Evolutionary conservation across 2,113 vertebrate genomes (phyloP), one percentile per base, ranked within the genome.

Genomic region (Varanus komodoensis): DNA sequence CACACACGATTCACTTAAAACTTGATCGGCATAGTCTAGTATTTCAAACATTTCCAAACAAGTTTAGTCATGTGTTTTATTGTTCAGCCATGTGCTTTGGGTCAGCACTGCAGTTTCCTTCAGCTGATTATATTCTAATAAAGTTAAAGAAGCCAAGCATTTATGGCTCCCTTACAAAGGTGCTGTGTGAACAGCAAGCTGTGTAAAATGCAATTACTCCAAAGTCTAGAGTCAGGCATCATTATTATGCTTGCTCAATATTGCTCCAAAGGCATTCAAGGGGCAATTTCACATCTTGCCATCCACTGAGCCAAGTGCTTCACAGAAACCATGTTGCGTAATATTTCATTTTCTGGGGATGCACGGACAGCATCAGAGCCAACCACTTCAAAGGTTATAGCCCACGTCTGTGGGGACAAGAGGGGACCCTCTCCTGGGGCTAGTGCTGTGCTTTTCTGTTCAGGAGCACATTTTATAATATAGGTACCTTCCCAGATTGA

Each of bases 111-210:
- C 27, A 85, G 50, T 61, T 93, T 87, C 80, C 92, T 61, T 19
- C 9, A 82, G 32, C 77, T 88, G 68, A 89, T 94, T 94, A 95
- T 92, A 92, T 54, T 91, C 67, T 95, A 97, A 96, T 97, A 94
- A 96, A 94, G 92, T 44, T 82, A 95, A 83, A 95, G 88, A 96
- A 93, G 79, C 79, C 48, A 95, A 87, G 88, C 85, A 92, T 96
- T 96, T 96, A 94, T 79, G 94, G 78, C 89, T 93, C 50, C 48
- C 34, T 95, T 92, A 73, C 96, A 94, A 94, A 95, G 88, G 50
- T 73, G 69, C 87, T 73, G 19, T 89, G 78, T 92, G 94, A 96
- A 95, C 90, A 95, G 87, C 67, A 86, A 91, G 71, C 32, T 91
- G 73, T 61, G 81, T 5, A 80, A 94, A 92, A 9, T 79, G 5